Conservation (phyloP, 2,888 invertebrate genomes). For the Leptopterna dolabrata region DNA sequence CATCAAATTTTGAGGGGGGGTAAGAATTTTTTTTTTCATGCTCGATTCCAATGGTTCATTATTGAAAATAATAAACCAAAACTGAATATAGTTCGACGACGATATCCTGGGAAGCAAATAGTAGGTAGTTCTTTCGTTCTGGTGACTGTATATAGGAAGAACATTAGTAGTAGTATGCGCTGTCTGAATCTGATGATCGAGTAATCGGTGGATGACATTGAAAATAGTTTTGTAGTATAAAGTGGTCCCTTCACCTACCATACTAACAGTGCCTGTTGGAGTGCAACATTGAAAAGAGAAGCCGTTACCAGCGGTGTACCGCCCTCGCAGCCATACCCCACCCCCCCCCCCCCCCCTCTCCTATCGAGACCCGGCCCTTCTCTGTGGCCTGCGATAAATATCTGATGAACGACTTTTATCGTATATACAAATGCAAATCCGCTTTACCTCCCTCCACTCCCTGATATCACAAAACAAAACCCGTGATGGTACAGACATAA, state of each 20-base stretch:
- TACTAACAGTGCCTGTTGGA: neutral
- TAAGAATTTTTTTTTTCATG: too few species aligned
- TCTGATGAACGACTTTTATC: constrained; percentile 5
- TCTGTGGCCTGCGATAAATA: neutral
- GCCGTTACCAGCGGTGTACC: neutral
- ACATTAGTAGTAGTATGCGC: too few species aligned
- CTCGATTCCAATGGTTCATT: too few species aligned
- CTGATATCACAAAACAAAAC: neutral
- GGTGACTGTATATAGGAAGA: too few species aligned
- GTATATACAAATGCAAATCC: neutral
- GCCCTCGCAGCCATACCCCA: neutral
- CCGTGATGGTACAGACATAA: neutral
- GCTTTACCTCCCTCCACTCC: neutral
- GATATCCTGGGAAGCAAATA: too few species aligned
- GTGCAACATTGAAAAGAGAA: neutral
- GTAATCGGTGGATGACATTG: neutral
- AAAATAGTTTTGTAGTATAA: neutral
- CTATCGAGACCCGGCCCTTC: neutral
- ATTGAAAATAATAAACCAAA: too few species aligned
- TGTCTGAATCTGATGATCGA: too few species aligned
- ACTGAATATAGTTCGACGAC: too few species aligned
- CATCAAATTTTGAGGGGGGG: too few species aligned
- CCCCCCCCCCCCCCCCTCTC: neutral
- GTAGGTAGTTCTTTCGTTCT: too few species aligned
- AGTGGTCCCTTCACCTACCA: neutral